Evolutionary conservation across 2,888 invertebrate species (phyloP), one percentile per base, ranked within the genome.

Genomic region (Frankliniella fusca): DNA sequence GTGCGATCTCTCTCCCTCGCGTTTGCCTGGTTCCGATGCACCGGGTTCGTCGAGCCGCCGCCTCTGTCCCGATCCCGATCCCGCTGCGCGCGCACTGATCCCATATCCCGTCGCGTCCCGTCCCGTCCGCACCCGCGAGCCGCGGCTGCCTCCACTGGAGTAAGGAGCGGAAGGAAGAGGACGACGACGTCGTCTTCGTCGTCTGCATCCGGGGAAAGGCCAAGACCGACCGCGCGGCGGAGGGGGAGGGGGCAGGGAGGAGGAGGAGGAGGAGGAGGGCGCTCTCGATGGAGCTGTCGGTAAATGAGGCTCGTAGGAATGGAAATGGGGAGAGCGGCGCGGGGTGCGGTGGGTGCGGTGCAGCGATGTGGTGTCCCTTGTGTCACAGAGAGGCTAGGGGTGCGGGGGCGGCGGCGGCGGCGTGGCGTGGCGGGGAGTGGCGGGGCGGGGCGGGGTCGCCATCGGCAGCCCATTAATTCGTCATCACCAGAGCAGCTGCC

Each of bases 1-100:
- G 95, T 95, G 85, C 95, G 90, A 87, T 94, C 94, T 84, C 95
- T 90, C 87, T 95, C 95, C 23, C 95, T 90, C 1, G 95, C 95
- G 87, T 95, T 95, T 0, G 95, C 95, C 86, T 94, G 94, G 86
- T 92, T 93, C 84, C 94, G 89, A 86, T 94, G 93, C 86, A 76
- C 84, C 81, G 80, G 27, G 38, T 79, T 81, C 15, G n/a, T 12
- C n/a, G n/a, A n/a, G n/a, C n/a, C n/a, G 28, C 81, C 20, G 23
- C 80, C 80, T 20, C 76, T 54, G 18, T 54, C 80, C 1, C 81
- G 50, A 28, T 82, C 80, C 48, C 82, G 81, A 81, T 81, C 12
- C 65, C 82, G 20, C 80, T 81, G 81, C 23, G 81, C 80, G 80
- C 38, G 54, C 54, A 80, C 80, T 61, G 28, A 27, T n/a, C 50